A percentile compares a stretch with the other conserved stretches of the same genome.
These are phyloP conservation scores for Volucella zonaria DNA, from an alignment of 2,888 invertebrate genomes.

Conservation along the genomic window DNA sequence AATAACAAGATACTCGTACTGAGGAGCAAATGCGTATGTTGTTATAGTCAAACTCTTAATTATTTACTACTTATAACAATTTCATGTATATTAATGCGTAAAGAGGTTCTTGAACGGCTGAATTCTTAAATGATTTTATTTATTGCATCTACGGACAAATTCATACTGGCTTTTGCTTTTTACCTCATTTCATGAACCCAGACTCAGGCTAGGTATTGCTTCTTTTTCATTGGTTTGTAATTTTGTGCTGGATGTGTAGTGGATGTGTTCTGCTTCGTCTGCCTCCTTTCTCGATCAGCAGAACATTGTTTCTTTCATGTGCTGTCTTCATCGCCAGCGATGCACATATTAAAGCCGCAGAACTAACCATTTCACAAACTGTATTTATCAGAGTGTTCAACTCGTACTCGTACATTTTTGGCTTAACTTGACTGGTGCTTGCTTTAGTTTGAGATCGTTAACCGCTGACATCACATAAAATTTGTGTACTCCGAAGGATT, in stretches of 20 bases:
- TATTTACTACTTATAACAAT: too few species aligned
- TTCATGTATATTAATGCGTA: background rate
- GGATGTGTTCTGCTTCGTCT: conserved; percentile 1
- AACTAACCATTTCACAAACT: conserved; percentile 52
- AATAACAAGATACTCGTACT: too few species aligned
- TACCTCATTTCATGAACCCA: conserved; percentile 30
- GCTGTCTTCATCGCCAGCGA: conserved; percentile 42
- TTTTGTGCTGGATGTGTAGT: conserved; percentile 11
- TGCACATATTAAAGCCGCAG: conserved; percentile 46
- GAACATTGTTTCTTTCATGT: conserved; percentile 46
- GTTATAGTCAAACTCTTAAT: background rate
- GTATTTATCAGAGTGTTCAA: conserved; percentile 45
- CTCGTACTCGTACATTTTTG: conserved; percentile 24
- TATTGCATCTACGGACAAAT: background rate
- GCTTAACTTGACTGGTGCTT: conserved; percentile 47
- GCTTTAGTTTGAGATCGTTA: conserved; percentile 66
- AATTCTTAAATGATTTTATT: background rate
- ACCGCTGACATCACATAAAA: conserved; percentile 52
- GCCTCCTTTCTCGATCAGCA: conserved; percentile 39
- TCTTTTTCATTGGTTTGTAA: background rate
- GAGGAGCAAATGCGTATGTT: background rate
- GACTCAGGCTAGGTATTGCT: background rate
- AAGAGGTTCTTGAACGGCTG: background rate
- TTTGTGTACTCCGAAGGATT: conserved; percentile 18
- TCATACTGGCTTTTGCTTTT: conserved; percentile 16